phyloP scores from a whole-genome alignment of 1,140 invertebrate species.

The Macrostomum lignano region DNA sequence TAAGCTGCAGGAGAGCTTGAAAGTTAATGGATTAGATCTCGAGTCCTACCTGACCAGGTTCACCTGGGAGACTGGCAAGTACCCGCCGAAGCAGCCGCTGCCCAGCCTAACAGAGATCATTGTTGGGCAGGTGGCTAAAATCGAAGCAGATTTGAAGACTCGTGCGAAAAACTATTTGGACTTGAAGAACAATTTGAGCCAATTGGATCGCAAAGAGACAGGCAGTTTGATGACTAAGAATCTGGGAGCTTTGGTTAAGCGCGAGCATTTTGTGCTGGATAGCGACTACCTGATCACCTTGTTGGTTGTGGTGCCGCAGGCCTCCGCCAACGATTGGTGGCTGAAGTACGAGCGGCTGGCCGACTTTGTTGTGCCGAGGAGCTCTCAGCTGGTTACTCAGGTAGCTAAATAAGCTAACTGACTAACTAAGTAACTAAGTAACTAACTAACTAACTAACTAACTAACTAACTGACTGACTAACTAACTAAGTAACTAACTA shows the following conservation, averaged over 20 bases:
- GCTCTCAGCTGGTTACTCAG: slow-evolving; percentile 37
- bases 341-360: slow-evolving; percentile 69
- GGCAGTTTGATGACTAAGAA: slow-evolving; percentile 81
- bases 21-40: no score
- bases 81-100: slow-evolving; percentile 86
- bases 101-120: slow-evolving; percentile 88
- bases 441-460: no score
- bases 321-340: slow-evolving; percentile 54
- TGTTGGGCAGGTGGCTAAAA: slow-evolving; percentile 81
- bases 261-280: slow-evolving; percentile 88
- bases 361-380: slow-evolving; percentile 86
- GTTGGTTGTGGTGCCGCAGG: slow-evolving; percentile 84
- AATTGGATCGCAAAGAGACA: slow-evolving; percentile 80
- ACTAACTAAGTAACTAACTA: no score
- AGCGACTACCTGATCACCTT: slow-evolving; percentile 89
- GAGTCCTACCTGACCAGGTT: slow-evolving; percentile 74
- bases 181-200: slow-evolving; percentile 74
- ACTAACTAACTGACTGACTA: no score
- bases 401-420: no score
- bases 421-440: no score
- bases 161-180: slow-evolving; percentile 82
- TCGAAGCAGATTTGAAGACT: slow-evolving; percentile 80
- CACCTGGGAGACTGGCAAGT: slow-evolving; percentile 97
- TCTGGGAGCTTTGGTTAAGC: slow-evolving; percentile 77
- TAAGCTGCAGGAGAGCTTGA: no score